Conservation (phyloP, 2,797 vertebrate genomes). For the Tolypeutes matacus region DNA sequence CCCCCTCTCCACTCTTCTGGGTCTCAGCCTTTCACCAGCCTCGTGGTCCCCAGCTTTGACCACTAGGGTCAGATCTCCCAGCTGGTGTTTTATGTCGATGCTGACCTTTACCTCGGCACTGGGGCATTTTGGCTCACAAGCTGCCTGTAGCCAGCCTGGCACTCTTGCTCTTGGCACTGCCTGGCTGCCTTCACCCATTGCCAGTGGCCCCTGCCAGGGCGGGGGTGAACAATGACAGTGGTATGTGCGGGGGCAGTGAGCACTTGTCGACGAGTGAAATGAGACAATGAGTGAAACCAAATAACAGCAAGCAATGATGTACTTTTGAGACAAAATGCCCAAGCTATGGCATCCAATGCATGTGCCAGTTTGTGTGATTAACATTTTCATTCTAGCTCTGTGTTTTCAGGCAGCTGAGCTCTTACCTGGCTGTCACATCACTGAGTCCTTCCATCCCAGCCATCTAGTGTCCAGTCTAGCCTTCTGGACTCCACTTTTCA, state of each 20-base stretch:
- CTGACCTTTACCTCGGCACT: slow-evolving; percentile 29
- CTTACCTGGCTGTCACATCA: neutral
- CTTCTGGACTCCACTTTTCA: neutral
- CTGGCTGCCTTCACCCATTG: neutral
- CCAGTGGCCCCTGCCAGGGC: neutral
- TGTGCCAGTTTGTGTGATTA: fast-evolving
- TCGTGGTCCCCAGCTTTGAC: neutral
- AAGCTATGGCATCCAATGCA: neutral
- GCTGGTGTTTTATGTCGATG: neutral
- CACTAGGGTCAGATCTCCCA: neutral
- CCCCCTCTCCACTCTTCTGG: neutral
- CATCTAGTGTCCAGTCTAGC: neutral
- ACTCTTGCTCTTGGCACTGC: neutral
- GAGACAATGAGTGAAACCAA: neutral
- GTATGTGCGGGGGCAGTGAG: neutral
- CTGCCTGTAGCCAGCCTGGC: slow-evolving; percentile 16
- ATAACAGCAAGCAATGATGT: neutral
- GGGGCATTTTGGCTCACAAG: neutral
- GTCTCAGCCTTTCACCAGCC: neutral
- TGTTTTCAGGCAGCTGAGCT: too few relatives aligned
- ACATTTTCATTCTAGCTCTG: neutral
- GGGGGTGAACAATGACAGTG: neutral
- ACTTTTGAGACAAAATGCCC: neutral
- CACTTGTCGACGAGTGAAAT: neutral
- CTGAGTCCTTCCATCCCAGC: neutral